Evolutionary conservation across 2,888 invertebrate genomes (phyloP).

Genomic region (Digitonthophagus gazella): DNA sequence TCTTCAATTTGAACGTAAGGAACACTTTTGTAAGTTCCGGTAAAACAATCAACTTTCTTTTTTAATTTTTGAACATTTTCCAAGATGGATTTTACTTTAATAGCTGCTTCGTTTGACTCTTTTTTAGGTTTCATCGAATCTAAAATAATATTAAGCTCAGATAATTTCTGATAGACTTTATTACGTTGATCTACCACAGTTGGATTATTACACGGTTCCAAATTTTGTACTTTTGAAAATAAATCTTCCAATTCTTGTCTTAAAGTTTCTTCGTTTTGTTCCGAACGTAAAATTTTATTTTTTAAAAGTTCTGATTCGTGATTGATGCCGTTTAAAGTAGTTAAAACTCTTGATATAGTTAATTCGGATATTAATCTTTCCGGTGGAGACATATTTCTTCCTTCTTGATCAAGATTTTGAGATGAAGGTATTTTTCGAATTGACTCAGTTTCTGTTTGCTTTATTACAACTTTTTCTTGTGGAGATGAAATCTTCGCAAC

Average conservation of each 20-base stretch:
- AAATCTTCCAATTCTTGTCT: neutral
- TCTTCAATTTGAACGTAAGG: conserved; percentile 30
- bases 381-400: conserved; percentile 25
- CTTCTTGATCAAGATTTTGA: conserved; percentile 20
- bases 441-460: neutral
- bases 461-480: neutral
- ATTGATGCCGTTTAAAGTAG: neutral
- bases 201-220: neutral
- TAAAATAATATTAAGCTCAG: neutral
- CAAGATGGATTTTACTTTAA: conserved; percentile 25
- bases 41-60: conserved; percentile 32
- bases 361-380: conserved; percentile 25
- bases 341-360: neutral
- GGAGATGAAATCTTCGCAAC: no score
- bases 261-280: conserved; percentile 12
- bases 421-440: neutral
- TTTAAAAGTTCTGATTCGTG: conserved; percentile 24
- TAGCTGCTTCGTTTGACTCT: conserved; percentile 18
- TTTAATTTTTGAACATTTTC: conserved; percentile 33
- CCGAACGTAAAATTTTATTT: conserved; percentile 7
- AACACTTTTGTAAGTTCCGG: conserved; percentile 30
- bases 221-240: neutral
- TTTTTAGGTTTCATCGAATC: conserved; percentile 10
- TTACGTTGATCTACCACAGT: neutral
- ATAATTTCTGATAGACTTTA: neutral